phyloP scores from a whole-genome alignment of 2,888 invertebrate genomes.

The Eutolmus rufibarbis region DNA sequence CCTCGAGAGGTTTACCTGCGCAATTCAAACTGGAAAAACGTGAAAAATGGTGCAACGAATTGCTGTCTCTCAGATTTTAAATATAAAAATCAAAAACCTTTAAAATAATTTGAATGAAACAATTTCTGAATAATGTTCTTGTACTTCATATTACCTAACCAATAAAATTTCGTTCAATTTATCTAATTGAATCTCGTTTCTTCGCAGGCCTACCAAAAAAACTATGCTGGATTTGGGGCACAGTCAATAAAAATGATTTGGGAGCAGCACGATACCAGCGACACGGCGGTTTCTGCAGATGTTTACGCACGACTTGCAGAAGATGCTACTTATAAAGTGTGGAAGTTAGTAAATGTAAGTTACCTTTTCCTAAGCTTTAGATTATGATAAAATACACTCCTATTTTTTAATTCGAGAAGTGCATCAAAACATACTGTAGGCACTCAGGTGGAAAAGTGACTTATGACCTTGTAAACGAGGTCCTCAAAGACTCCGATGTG shows the following conservation, averaged over 20 bases:
- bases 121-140: no score
- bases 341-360: slow-evolving; percentile 60
- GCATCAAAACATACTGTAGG: slow-evolving; percentile 59
- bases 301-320: slow-evolving; percentile 59
- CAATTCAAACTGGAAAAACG: no score
- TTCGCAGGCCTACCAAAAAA: slow-evolving; percentile 54
- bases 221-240: slow-evolving; percentile 58
- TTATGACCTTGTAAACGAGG: slow-evolving; percentile 61
- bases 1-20: no score
- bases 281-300: slow-evolving; percentile 58
- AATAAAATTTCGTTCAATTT: not conserved
- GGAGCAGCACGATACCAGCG: slow-evolving; percentile 62
- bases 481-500: slow-evolving; percentile 59
- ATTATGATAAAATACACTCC: not conserved
- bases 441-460: slow-evolving; percentile 60
- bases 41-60: no score
- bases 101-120: no score
- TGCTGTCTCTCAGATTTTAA: no score
- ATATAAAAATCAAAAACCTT: no score
- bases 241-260: slow-evolving; percentile 61
- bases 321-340: slow-evolving; percentile 61
- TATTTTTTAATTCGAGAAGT: slow-evolving; percentile 51
- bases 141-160: no score
- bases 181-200: not conserved
- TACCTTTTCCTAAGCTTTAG: not conserved